These are phyloP conservation scores for Synaphobranchus kaupii DNA, from an alignment of 2,797 vertebrate genomes.

Conservation along the genomic window DNA sequence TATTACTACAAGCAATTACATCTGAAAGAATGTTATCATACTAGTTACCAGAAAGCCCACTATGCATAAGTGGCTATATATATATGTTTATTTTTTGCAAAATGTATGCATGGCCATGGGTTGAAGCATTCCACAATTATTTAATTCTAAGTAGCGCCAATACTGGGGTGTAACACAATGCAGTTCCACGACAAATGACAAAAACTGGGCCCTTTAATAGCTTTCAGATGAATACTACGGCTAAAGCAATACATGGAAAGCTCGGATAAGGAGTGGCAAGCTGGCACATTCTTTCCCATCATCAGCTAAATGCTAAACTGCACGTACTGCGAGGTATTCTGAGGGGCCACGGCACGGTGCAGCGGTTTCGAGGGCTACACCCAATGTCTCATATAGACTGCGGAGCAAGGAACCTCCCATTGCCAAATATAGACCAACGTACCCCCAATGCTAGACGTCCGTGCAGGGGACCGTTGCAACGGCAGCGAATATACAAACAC, in stretches of 20 bases:
- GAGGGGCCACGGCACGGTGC: constrained; percentile 40
- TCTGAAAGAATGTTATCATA: background rate
- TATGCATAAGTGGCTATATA: background rate
- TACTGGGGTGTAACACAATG: background rate
- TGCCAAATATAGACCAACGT: constrained; percentile 61
- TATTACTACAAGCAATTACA: background rate
- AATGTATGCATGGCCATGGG: background rate
- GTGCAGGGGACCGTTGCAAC: background rate
- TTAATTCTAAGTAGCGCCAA: background rate
- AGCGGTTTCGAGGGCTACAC: constrained; percentile 47
- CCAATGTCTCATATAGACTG: constrained; percentile 43
- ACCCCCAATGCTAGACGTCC: constrained; percentile 50
- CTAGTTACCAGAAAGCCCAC: background rate
- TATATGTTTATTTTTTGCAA: background rate
- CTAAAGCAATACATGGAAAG: background rate
- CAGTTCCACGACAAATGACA: background rate
- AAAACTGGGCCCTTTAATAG: background rate
- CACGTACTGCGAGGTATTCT: constrained; percentile 33
- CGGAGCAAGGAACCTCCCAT: constrained; percentile 62
- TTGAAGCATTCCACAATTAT: background rate
- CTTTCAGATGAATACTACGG: background rate
- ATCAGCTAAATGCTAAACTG: constrained; percentile 48
- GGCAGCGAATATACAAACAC: constrained; percentile 42
- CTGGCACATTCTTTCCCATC: constrained; percentile 29
- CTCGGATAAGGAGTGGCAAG: background rate